These are phyloP conservation scores for Chloroceryle aenea DNA, from an alignment of 2,113 vertebrate genomes.

Conservation along the genomic window DNA sequence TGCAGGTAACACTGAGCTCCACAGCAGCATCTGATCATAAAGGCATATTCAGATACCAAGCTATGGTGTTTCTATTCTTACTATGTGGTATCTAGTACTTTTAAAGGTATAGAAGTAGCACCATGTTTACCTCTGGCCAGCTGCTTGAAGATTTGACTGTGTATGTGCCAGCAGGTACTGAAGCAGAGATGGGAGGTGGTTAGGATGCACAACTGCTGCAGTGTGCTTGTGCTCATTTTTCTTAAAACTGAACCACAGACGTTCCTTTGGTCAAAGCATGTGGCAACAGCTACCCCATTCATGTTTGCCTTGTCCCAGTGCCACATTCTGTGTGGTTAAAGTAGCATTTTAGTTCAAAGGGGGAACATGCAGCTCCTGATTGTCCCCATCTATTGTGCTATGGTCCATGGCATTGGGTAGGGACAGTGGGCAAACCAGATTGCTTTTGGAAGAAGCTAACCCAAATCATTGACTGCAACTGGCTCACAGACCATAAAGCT, in stretches of 20 bases:
- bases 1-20: not conserved
- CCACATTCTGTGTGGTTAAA: not conserved
- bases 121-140: not conserved
- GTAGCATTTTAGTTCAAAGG: not conserved
- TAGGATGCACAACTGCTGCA: accelerated
- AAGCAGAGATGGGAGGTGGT: not conserved
- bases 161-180: not conserved
- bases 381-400: not conserved
- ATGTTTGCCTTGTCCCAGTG: not conserved
- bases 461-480: not conserved
- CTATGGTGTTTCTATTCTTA: not conserved
- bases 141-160: not conserved
- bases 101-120: not conserved
- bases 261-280: not conserved
- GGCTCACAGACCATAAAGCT: not conserved
- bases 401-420: not conserved
- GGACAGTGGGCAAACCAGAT: not conserved
- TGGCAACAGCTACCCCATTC: not conserved
- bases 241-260: not conserved
- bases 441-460: not conserved
- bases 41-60: not conserved
- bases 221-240: not conserved
- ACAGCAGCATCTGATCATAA: not conserved
- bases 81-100: not conserved
- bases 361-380: not conserved